Base-by-base conservation (phyloP, 2,797 vertebrate genomes). In the Crenuchus spilurus region DNA sequence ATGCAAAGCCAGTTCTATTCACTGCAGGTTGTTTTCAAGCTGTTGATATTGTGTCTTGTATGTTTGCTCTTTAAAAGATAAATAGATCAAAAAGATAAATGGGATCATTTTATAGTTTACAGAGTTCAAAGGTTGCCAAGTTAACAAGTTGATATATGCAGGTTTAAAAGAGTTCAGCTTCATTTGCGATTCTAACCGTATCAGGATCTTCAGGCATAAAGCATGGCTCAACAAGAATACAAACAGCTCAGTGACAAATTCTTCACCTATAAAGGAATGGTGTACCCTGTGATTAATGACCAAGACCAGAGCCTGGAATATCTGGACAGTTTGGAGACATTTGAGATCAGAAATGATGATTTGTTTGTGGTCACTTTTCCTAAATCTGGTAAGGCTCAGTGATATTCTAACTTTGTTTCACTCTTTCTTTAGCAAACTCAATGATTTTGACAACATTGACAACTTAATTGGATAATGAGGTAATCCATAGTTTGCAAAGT, bases 341-440 rank as follows among this genome's bases (percentile, higher is more conserved):
- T 84, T 52, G 33, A 83, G 60, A 77, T 75, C 46, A 79, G 44
- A 51, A 78, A 86, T 16, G 72, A 77, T 20, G 81, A 84, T n/a
- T 52, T 86, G 0, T 82, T 70, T 44, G 24, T 84, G 2, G 60
- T 86, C 30, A 80, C 83, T 2, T 84, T 76, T 41, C 81, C 80
- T 0, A 86, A 86, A 80, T 86, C 81, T 7, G 83, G 84, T 83
- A 52, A 83, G 37, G 11, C 37, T n/a, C 39, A n/a, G 41, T n/a
- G 41, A 46, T 46, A 2, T 9, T 18, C 13, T n/a, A n/a, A n/a
- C n/a, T n/a, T n/a, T n/a, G n/a, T n/a, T n/a, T n/a, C n/a, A n/a
- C n/a, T n/a, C n/a, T n/a, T n/a, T n/a, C n/a, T n/a, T n/a, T n/a
- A n/a, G n/a, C n/a, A n/a, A n/a, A 16, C 42, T n/a, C 39, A 14